Evolutionary conservation across 2,797 vertebrate genomes (phyloP).

Genomic region (Fratercula arctica): DNA sequence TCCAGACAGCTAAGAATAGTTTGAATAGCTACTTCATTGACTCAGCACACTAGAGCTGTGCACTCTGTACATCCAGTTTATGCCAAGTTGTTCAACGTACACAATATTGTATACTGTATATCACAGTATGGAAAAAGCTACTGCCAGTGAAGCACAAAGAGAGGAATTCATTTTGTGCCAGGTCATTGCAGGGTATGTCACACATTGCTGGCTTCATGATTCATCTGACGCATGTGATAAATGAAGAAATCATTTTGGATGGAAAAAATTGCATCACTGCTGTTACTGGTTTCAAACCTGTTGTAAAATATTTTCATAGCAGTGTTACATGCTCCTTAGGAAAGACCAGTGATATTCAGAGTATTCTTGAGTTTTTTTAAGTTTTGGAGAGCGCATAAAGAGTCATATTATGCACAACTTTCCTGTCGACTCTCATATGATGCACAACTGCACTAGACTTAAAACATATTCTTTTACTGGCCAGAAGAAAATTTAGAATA

Average conservation of each 20-base stretch:
- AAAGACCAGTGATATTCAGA: not conserved
- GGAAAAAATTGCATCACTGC: not conserved
- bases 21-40: not conserved
- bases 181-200: not conserved
- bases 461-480: not conserved
- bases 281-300: not conserved
- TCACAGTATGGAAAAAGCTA: not conserved
- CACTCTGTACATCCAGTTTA: not conserved
- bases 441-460: not conserved
- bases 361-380: not conserved
- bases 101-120: not conserved
- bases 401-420: not conserved
- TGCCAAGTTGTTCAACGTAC: not conserved
- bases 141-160: not conserved
- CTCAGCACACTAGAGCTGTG: slow-evolving; percentile 1
- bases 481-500: not conserved
- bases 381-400: not conserved
- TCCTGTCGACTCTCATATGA: not conserved
- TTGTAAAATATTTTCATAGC: not conserved
- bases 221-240: not conserved
- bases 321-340: not conserved
- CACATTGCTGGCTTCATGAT: not conserved
- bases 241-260: not conserved
- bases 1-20: not conserved
- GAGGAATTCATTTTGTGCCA: not conserved